Percentiles rank a stretch among this genome's conserved stretches.
Evolutionary conservation across 2,888 invertebrate species (phyloP).

Genomic region (Leptopilina myrica): DNA sequence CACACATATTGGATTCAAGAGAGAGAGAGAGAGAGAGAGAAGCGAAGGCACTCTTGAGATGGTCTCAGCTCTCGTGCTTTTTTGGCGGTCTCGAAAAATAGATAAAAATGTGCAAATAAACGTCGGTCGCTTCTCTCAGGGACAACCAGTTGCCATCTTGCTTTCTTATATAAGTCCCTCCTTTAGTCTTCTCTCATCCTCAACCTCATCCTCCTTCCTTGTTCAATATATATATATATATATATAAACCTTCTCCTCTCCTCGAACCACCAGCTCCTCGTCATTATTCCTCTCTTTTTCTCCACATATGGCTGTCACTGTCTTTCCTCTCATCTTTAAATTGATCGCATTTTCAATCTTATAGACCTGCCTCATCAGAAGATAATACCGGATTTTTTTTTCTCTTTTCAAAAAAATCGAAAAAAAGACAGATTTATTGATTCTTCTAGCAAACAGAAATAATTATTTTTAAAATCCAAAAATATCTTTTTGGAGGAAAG

Average conservation of each 20-base stretch:
- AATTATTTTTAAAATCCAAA: no score
- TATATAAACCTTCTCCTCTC: not conserved
- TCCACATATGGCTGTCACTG: slow-evolving; percentile 38
- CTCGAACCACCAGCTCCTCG: slow-evolving; percentile 22
- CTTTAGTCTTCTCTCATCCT: slow-evolving; percentile 46
- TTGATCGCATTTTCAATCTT: slow-evolving; percentile 34
- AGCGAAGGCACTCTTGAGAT: slow-evolving; percentile 43
- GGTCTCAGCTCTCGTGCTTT: slow-evolving; percentile 46
- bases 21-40: slow-evolving; percentile 43
- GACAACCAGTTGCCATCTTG: slow-evolving; percentile 76
- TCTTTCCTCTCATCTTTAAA: slow-evolving; percentile 29
- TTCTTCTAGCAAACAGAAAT: no score
- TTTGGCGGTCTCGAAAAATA: slow-evolving; percentile 69
- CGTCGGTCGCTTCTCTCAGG: slow-evolving; percentile 74
- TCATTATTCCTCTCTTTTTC: slow-evolving; percentile 26
- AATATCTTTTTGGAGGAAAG: no score
- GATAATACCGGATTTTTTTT: not conserved
- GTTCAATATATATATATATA: not conserved
- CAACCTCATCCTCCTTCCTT: slow-evolving; percentile 35
- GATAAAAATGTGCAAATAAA: slow-evolving; percentile 76
- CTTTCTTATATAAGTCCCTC: slow-evolving; percentile 75
- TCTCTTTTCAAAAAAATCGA: not conserved
- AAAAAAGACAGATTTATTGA: no score
- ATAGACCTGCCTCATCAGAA: slow-evolving; percentile 37
- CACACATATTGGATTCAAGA: slow-evolving; percentile 44